Evolutionary conservation across 2,113 vertebrate genomes (phyloP).

Genomic region (Passer domesticus): DNA sequence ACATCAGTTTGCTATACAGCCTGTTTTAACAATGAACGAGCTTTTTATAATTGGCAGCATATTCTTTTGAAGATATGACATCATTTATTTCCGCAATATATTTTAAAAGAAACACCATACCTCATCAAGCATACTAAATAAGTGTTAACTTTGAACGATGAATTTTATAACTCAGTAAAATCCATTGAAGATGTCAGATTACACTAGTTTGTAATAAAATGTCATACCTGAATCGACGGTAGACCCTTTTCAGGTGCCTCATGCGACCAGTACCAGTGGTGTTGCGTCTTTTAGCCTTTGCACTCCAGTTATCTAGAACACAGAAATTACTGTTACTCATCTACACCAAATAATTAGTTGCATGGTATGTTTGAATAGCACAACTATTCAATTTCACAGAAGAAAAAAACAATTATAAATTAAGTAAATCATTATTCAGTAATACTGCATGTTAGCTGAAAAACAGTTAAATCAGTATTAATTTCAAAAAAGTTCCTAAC

Average conservation of each 20-base stretch:
- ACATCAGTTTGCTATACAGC: not conserved
- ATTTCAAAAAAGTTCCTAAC: too few relatives aligned
- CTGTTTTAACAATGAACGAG: not conserved
- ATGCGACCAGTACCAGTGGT: conserved; percentile 97
- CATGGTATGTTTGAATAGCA: too few relatives aligned
- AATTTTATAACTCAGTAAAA: not conserved
- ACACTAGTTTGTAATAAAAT: not conserved
- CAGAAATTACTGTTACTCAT: too few relatives aligned
- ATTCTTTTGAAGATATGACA: not conserved
- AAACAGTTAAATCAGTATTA: too few relatives aligned
- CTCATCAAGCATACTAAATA: not conserved
- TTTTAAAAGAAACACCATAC: not conserved
- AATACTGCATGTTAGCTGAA: too few relatives aligned
- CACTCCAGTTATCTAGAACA: conserved; percentile 98
- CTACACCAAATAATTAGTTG: too few relatives aligned
- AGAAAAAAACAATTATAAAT: too few relatives aligned
- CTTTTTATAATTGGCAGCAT: not conserved
- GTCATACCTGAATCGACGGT: conserved; percentile 91
- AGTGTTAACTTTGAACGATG: not conserved
- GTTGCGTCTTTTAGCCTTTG: conserved; percentile 95
- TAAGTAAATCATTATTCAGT: too few relatives aligned
- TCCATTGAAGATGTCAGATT: not conserved
- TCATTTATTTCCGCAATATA: not conserved
- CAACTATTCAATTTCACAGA: too few relatives aligned
- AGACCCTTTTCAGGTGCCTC: conserved; percentile 95